These are phyloP conservation scores for Cichlasoma orientale DNA, from an alignment of 2,797 vertebrate genomes.

Conservation along the genomic window DNA sequence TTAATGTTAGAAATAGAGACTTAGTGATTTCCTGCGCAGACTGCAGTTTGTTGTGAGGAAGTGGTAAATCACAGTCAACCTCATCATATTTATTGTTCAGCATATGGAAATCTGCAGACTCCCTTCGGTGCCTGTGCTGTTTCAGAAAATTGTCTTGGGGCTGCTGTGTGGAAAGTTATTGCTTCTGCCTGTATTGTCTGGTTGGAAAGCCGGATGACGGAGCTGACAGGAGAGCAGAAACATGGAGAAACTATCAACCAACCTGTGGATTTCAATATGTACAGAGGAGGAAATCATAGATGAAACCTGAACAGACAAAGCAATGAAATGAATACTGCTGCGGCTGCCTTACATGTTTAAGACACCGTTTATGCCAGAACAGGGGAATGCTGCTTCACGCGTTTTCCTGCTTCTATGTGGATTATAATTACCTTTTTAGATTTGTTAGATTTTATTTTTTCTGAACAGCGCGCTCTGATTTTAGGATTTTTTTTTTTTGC, in stretches of 20 bases:
- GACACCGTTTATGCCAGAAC: conserved; percentile 22
- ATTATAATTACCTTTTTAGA: conserved; percentile 8
- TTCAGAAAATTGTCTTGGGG: conserved; percentile 33
- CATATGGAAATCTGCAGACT: conserved; percentile 47
- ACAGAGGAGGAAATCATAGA: conserved; percentile 3
- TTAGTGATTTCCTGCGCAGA: not conserved
- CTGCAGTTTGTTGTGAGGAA: not conserved
- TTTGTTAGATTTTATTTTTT: not conserved
- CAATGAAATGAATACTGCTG: conserved; percentile 16
- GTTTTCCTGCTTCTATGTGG: conserved; percentile 4
- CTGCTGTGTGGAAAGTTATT: conserved; percentile 37
- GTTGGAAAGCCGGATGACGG: conserved; percentile 12
- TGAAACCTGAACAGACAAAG: conserved; percentile 7
- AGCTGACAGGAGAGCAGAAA: conserved; percentile 41
- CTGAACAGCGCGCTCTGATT: conserved; percentile 16
- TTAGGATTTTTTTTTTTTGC: not conserved
- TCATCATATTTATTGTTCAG: conserved; percentile 43
- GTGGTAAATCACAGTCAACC: conserved; percentile 11
- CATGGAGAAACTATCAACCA: conserved; percentile 58
- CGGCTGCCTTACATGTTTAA: conserved; percentile 13
- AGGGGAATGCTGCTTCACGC: not conserved
- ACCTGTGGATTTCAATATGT: not conserved
- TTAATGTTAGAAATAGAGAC: conserved; percentile 15
- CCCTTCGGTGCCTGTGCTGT: not conserved
- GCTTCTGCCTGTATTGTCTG: conserved; percentile 40